Conservation (phyloP, 2,888 invertebrate species). For the Habroteleia sp. region DNA sequence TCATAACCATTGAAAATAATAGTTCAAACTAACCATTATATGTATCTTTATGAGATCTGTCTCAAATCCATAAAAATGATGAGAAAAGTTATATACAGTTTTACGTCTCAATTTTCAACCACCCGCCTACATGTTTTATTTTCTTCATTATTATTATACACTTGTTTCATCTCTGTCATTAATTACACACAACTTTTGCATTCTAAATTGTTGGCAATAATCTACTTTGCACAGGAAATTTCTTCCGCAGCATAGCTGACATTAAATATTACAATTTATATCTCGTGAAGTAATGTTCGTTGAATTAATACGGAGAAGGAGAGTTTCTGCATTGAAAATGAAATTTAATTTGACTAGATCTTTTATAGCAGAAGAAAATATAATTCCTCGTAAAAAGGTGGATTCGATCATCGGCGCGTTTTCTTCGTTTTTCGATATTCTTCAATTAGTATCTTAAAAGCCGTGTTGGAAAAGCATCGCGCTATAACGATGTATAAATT, state of each 20-base stretch:
- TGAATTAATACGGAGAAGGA: slow-evolving; percentile 16
- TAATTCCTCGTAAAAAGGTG: slow-evolving; percentile 38
- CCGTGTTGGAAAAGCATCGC: slow-evolving; percentile 30
- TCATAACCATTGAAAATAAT: no score
- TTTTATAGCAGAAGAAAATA: slow-evolving; percentile 38
- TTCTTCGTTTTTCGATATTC: slow-evolving; percentile 46
- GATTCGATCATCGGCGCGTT: slow-evolving; percentile 20
- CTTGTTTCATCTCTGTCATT: no score
- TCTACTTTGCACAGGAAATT: slow-evolving; percentile 2
- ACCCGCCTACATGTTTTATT: no score
- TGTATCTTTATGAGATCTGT: no score
- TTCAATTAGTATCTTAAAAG: slow-evolving; percentile 56
- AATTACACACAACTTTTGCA: background rate
- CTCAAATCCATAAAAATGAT: no score
- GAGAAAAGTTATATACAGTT: no score
- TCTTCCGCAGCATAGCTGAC: slow-evolving; percentile 3
- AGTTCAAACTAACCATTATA: no score
- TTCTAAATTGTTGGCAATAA: slow-evolving; percentile 1
- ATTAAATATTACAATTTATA: slow-evolving; percentile 37
- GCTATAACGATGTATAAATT: slow-evolving; percentile 52
- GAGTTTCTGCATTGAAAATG: slow-evolving; percentile 25
- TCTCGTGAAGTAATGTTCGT: slow-evolving; percentile 14
- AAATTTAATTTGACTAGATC: slow-evolving; percentile 35
- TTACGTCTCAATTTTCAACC: no score
- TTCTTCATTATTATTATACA: background rate